A percentile compares a stretch with the other conserved stretches of the same genome.
phyloP scores from a whole-genome alignment of 2,113 vertebrate genomes.

The Bettongia penicillata region DNA sequence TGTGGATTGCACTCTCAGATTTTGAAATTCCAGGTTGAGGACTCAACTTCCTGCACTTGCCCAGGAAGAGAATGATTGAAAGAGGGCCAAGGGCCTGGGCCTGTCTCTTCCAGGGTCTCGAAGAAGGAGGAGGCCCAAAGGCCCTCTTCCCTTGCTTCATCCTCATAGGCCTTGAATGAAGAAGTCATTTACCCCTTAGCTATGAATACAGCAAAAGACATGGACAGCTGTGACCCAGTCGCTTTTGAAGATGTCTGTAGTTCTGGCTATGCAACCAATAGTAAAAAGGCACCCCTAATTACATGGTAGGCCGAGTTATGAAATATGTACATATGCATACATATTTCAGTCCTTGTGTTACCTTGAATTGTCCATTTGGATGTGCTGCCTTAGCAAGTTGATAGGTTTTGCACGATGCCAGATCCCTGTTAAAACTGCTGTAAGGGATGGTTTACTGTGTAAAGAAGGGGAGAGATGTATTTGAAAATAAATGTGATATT shows the following conservation, averaged over 20 bases:
- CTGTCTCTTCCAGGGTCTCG: neutral
- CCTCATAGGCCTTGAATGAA: neutral
- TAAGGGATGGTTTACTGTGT: neutral
- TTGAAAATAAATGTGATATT: neutral
- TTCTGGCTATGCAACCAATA: neutral
- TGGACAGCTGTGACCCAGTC: neutral
- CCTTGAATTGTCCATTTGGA: neutral
- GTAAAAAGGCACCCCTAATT: neutral
- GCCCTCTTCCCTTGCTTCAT: neutral
- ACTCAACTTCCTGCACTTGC: neutral
- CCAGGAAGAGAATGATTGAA: neutral
- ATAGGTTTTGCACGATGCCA: neutral
- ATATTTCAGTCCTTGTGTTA: neutral
- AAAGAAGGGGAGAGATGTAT: neutral
- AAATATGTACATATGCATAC: neutral
- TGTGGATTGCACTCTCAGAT: neutral
- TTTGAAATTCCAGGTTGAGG: neutral
- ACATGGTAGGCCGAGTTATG: neutral
- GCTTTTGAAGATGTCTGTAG: neutral
- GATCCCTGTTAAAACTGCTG: neutral
- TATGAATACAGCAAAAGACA: neutral
- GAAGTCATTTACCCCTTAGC: too few species aligned
- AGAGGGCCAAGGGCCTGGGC: neutral
- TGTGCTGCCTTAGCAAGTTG: neutral
- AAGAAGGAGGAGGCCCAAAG: too few species aligned